Conservation (phyloP, 2,113 vertebrate species). For the Oryctolagus cuniculus region DNA sequence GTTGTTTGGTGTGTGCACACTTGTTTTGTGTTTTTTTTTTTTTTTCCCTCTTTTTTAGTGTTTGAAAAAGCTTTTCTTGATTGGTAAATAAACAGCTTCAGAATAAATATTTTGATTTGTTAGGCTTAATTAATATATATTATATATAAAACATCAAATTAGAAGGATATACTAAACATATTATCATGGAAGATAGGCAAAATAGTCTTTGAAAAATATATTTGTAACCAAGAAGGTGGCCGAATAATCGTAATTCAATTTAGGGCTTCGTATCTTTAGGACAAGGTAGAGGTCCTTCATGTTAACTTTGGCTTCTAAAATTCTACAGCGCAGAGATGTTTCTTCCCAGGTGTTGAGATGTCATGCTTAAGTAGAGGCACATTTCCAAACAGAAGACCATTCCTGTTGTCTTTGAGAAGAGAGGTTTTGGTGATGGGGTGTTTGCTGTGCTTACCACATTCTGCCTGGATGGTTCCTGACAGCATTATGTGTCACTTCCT, state of each 20-base stretch:
- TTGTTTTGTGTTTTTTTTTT: neutral
- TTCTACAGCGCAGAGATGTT: neutral
- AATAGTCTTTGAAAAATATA: neutral
- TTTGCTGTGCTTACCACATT: neutral
- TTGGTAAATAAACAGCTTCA: neutral
- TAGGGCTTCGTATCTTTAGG: neutral
- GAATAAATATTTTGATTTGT: neutral
- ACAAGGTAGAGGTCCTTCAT: neutral
- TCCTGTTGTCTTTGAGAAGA: neutral
- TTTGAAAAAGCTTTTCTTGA: neutral
- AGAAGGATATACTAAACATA: neutral
- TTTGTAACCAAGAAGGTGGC: neutral
- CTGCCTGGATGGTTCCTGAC: neutral
- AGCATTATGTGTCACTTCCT: neutral
- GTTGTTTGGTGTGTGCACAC: neutral
- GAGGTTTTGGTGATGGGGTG: neutral
- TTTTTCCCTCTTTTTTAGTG: neutral
- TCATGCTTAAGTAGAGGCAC: neutral
- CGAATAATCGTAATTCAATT: neutral
- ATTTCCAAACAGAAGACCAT: neutral
- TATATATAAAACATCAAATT: neutral
- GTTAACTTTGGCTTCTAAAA: neutral
- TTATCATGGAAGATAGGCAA: neutral
- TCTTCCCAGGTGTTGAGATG: constrained; percentile 45
- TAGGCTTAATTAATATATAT: neutral